These are phyloP conservation scores for Cantharis flavilabris DNA, from an alignment of 2,888 invertebrate species.

Conservation along the genomic window DNA sequence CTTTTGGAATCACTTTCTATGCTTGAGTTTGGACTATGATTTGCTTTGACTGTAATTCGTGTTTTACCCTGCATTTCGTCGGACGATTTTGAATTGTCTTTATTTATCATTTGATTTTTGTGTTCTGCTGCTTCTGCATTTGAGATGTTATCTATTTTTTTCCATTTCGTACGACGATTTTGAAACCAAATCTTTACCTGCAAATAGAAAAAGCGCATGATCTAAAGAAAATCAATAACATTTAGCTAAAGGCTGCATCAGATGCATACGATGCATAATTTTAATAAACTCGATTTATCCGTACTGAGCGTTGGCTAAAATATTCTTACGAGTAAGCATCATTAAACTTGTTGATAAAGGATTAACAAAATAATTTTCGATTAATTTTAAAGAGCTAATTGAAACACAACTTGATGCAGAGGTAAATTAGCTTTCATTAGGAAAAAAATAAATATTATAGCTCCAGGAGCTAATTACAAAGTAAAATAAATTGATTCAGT, in stretches of 20 bases:
- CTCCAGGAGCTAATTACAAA: too few species aligned
- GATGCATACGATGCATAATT: conserved; percentile 37
- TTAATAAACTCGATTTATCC: conserved; percentile 27
- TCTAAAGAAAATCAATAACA: conserved; percentile 38
- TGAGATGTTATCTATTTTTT: conserved; percentile 91
- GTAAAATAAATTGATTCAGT: too few species aligned
- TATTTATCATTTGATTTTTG: conserved; percentile 60
- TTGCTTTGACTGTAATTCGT: conserved; percentile 41
- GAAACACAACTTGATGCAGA: background rate
- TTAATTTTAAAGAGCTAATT: background rate
- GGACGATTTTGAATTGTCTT: conserved; percentile 37
- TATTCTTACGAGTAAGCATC: background rate
- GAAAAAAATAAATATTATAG: background rate
- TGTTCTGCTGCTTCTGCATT: conserved; percentile 87
- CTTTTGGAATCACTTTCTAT: conserved; percentile 54
- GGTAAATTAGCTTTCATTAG: background rate
- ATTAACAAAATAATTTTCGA: background rate
- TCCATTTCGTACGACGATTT: conserved; percentile 82
- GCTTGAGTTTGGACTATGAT: conserved; percentile 53
- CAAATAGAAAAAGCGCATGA: conserved; percentile 50
- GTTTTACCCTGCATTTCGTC: conserved; percentile 38
- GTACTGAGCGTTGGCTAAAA: conserved; percentile 13
- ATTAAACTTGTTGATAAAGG: background rate
- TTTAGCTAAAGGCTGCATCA: conserved; percentile 31
- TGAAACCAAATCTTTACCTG: conserved; percentile 94